Evolutionary conservation across 2,888 invertebrate genomes (phyloP).

Genomic region (Agrotis puta): DNA sequence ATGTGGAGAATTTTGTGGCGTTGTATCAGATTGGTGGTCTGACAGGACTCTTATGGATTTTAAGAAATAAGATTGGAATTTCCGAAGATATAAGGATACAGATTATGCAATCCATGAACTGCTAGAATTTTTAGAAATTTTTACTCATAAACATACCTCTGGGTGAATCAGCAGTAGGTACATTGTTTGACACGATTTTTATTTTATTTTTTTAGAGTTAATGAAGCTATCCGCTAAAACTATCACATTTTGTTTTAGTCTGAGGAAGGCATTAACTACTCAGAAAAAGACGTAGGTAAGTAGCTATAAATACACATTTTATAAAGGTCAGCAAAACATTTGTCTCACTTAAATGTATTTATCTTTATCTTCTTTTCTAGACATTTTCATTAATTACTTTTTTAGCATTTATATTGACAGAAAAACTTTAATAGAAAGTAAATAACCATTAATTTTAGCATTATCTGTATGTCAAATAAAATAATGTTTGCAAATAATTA

Average conservation of each 20-base stretch:
- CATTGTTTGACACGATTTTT: neutral
- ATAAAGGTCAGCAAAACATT: conserved; percentile 45
- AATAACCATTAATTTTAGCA: conserved; percentile 35
- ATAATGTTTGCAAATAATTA: neutral
- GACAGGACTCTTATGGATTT: conserved; percentile 57
- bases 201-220: neutral
- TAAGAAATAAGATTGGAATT: conserved; percentile 37
- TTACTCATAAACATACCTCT: too few species aligned
- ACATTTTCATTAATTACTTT: conserved; percentile 15
- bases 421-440: conserved; percentile 28
- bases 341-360: conserved; percentile 30
- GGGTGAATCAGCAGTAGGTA: neutral
- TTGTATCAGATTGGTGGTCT: conserved; percentile 54
- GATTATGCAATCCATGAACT: neutral
- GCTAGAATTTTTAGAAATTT: neutral
- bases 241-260: neutral
- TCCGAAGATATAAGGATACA: neutral
- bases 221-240: conserved; percentile 3
- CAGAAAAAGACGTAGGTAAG: neutral
- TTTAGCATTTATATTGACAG: neutral
- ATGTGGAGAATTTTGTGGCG: conserved; percentile 66
- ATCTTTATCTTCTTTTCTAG: conserved; percentile 4
- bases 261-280: neutral
- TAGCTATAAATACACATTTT: conserved; percentile 3
- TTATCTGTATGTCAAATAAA: conserved; percentile 7